Percentiles rank a stretch among this genome's conserved stretches.
Conservation (phyloP, 53 echinoderm and acorn worm genomes). For the Zoroaster sp. region DNA sequence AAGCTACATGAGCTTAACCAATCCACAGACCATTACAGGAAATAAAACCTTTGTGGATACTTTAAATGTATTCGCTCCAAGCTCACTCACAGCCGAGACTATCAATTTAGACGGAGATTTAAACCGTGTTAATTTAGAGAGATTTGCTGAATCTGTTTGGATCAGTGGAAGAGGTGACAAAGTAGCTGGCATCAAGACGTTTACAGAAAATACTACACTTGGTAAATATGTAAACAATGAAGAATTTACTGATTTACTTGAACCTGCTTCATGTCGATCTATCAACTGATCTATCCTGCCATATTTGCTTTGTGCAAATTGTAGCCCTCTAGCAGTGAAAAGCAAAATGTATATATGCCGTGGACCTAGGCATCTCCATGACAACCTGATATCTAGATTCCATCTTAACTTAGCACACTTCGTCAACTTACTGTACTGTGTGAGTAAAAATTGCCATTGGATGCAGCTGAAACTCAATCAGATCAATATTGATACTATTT, state of each 20-base stretch:
- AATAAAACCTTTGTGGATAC: conserved; percentile 58
- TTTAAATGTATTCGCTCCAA: conserved; percentile 38
- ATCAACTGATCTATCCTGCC: background rate
- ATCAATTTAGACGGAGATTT: conserved; percentile 51
- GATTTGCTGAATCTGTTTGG: conserved; percentile 45
- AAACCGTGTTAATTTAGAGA: conserved; percentile 59
- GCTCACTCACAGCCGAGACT: conserved; percentile 26
- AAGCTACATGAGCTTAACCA: conserved; percentile 75
- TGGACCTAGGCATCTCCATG: no score
- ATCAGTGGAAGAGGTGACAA: conserved; percentile 46
- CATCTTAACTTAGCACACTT: no score
- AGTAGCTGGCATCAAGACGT: conserved; percentile 67
- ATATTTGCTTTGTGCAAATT: no score
- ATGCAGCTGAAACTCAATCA: no score
- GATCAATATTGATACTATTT: no score
- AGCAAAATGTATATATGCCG: no score
- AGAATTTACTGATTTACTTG: background rate
- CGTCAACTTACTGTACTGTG: no score
- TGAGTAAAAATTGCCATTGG: no score
- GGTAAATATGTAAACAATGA: conserved; percentile 25
- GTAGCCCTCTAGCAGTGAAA: no score
- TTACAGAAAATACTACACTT: conserved; percentile 58
- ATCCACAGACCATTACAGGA: conserved; percentile 69
- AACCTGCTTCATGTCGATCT: background rate
- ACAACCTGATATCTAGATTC: no score